Evolutionary conservation across 1,140 invertebrate species (phyloP), one percentile per base, ranked within the genome.

Genomic region (Microplitis demolitor): DNA sequence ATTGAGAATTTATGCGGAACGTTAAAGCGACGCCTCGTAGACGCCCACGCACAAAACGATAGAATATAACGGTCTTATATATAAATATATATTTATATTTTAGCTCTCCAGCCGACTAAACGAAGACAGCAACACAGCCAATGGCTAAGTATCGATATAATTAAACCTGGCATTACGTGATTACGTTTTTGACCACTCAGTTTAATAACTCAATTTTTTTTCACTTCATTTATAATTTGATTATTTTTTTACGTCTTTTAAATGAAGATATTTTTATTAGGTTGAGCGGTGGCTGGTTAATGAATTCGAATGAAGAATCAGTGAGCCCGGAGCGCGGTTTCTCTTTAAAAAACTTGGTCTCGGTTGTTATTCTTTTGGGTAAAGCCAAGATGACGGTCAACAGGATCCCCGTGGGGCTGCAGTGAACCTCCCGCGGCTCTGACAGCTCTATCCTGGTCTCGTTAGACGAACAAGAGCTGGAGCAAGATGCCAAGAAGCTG

Each of bases 381-480:
- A 87, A 87, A 86, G 81, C 78, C 80, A 86, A 85, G 84, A 85
- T 87, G 85, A 82, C 82, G 79, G 79, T 66, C 85, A 83, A 80
- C 85, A 71, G 86, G 84, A 83, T 84, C 85, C 62, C 56, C 66
- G 76, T 76, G 77, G 80, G 80, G 53, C 58, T 37, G 82, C 72
- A 80, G 79, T 68, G 74, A 83, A 77, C 85, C 86, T 82, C 85
- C 86, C 81, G 85, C 74, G 82, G 86, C 79, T 87, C 85, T 87
- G 86, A 87, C 85, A 84, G 85, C 85, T 87, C 85, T 87, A 87
- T 87, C 84, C 81, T 79, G 78, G 80, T 82, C 79, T 82, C 84
- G 82, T 85, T 86, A 81, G 78, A 74, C 39, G 53, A 24, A 24
- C 24, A 24, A 24, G 24, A 24, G 51, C 45, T 56, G 56, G 66